Conservation (phyloP, 2,797 vertebrate species). For the Pangasius mekongensis region DNA sequence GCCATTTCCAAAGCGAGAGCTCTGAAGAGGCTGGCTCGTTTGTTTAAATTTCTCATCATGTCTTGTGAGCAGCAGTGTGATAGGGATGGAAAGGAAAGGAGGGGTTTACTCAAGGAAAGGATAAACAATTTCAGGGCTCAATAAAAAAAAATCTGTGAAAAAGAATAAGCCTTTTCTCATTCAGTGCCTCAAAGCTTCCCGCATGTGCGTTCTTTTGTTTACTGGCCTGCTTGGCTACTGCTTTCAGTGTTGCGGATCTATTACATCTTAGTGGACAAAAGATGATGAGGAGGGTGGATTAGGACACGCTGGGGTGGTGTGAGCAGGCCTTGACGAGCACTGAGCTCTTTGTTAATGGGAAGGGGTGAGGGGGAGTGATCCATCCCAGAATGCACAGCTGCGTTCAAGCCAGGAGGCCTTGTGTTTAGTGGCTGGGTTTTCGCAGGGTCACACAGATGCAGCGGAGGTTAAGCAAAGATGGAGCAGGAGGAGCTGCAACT, state of each 20-base stretch:
- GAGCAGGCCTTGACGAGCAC: conserved; percentile 55
- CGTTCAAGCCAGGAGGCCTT: conserved; percentile 67
- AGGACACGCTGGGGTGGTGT: conserved; percentile 51
- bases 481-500: conserved; percentile 33
- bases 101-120: conserved; percentile 65
- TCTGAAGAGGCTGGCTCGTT: conserved; percentile 46
- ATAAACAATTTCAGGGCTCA: conserved; percentile 75
- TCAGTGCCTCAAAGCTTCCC: conserved; percentile 54
- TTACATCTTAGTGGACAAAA: conserved; percentile 64
- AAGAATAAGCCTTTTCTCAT: conserved; percentile 61
- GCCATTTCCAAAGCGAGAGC: conserved; percentile 35
- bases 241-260: conserved; percentile 62
- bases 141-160: conserved; percentile 55
- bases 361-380: conserved; percentile 71
- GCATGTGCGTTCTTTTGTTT: conserved; percentile 53
- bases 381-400: conserved; percentile 74
- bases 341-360: conserved; percentile 62
- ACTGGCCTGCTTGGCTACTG: conserved; percentile 53
- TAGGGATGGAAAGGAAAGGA: conserved; percentile 63
- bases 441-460: conserved; percentile 71
- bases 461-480: conserved; percentile 64
- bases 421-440: conserved; percentile 70
- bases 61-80: conserved; percentile 47
- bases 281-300: conserved; percentile 62
- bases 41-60: conserved; percentile 57